Evolutionary conservation across 2,113 vertebrate species (phyloP).

Genomic region (Lophochroa leadbeateri): DNA sequence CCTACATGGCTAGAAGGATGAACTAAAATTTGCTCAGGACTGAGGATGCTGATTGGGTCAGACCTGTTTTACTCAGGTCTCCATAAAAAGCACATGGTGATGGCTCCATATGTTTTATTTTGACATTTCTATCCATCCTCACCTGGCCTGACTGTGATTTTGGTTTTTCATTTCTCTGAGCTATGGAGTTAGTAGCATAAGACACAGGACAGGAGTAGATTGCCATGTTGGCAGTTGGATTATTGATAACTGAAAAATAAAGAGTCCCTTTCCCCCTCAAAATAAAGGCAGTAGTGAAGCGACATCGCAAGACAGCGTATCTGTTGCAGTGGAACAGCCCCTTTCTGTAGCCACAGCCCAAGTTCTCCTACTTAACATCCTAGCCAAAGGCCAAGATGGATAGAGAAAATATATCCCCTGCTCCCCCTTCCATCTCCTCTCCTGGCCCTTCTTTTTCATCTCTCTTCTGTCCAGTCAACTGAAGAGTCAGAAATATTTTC

Average conservation of each 20-base stretch:
- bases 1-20: not conserved
- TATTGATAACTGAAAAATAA: not conserved
- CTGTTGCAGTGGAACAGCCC: not conserved
- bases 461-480: not conserved
- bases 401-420: not conserved
- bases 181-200: not conserved
- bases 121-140: not conserved
- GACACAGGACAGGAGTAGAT: not conserved
- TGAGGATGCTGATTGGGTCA: not conserved
- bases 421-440: not conserved
- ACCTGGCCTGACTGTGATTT: not conserved
- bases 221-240: not conserved
- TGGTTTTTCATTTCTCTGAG: not conserved
- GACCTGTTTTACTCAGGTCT: not conserved
- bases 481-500: not conserved
- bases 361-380: not conserved
- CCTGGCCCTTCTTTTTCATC: not conserved
- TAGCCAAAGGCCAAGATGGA: not conserved
- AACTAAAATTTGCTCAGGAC: not conserved
- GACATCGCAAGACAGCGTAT: fast-evolving
- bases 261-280: not conserved
- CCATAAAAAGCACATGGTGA: not conserved
- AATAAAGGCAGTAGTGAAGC: not conserved
- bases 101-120: not conserved
- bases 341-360: not conserved